These are phyloP conservation scores for Bovichtus variegatus DNA, from an alignment of 2,797 vertebrate species.

Conservation along the genomic window DNA sequence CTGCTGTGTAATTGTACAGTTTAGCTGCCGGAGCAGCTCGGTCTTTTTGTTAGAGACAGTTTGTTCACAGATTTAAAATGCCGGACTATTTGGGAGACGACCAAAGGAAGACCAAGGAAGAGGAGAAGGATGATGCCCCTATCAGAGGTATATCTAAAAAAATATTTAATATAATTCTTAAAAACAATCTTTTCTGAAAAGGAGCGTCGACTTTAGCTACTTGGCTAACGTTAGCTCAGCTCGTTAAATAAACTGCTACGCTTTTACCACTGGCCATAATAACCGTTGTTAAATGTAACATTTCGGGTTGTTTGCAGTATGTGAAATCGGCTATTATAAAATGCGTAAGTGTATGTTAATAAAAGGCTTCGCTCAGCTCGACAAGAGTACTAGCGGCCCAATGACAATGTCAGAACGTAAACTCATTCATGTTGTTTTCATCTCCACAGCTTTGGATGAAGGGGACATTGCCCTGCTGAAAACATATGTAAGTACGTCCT, in stretches of 20 bases:
- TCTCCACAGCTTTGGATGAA: slow-evolving; percentile 93
- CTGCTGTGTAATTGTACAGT: slow-evolving; percentile 86
- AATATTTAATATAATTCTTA: fast-evolving
- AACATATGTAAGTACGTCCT: slow-evolving; percentile 92
- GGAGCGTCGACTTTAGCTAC: slow-evolving; percentile 39
- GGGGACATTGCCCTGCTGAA: slow-evolving; percentile 98
- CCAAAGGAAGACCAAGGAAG: slow-evolving; percentile 94
- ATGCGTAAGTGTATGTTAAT: neutral
- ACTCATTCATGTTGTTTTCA: slow-evolving; percentile 48
- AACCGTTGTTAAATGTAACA: fast-evolving
- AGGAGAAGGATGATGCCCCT: slow-evolving; percentile 93
- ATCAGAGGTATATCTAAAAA: slow-evolving; percentile 87
- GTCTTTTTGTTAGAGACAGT: neutral
- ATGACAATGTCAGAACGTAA: neutral
- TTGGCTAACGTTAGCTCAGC: slow-evolving; percentile 52
- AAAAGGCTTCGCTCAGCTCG: fast-evolving
- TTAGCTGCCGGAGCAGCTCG: neutral
- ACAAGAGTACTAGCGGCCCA: slow-evolving; percentile 1
- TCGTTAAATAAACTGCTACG: neutral
- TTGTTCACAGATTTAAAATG: slow-evolving; percentile 76
- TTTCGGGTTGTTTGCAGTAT: fast-evolving
- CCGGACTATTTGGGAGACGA: slow-evolving; percentile 95
- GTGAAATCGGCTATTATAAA: fast-evolving
- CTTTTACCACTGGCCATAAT: fast-evolving
- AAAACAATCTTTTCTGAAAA: neutral